A percentile compares a stretch with the other conserved stretches of the same genome.
Evolutionary conservation across 2,113 vertebrate species (phyloP).

Genomic region (Propithecus coquereli): DNA sequence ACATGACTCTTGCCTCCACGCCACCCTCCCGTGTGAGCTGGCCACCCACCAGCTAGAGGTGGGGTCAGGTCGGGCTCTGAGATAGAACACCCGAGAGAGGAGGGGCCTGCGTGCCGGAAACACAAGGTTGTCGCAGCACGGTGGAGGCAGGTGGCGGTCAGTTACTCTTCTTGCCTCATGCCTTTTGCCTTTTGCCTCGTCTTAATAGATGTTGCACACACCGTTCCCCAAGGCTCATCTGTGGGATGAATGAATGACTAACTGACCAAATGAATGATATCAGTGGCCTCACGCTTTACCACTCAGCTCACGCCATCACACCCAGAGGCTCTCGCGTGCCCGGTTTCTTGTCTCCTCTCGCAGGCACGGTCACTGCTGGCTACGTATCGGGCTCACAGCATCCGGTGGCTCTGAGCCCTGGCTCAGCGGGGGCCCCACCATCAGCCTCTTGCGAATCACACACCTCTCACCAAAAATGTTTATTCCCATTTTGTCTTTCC

Average conservation of each 20-base stretch:
- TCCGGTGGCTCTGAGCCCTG: not conserved
- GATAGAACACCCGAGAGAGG: fast-evolving
- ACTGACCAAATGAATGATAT: not conserved
- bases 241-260: not conserved
- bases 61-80: not conserved
- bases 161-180: fast-evolving
- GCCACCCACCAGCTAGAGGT: not conserved
- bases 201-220: too few relatives aligned
- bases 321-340: not conserved
- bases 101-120: too few relatives aligned
- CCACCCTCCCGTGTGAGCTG: too few relatives aligned
- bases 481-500: not conserved
- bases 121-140: not conserved
- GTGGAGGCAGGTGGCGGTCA: not conserved
- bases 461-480: not conserved
- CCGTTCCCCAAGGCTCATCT: not conserved
- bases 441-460: not conserved
- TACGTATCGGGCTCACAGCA: not conserved
- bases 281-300: not conserved
- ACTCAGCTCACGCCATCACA: not conserved
- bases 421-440: fast-evolving
- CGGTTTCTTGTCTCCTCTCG: not conserved
- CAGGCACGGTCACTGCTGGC: not conserved
- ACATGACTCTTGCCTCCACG: not conserved
- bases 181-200: not conserved